Base-by-base conservation (phyloP, 2,113 vertebrate genomes). In the Argyrosomus japonicus region DNA sequence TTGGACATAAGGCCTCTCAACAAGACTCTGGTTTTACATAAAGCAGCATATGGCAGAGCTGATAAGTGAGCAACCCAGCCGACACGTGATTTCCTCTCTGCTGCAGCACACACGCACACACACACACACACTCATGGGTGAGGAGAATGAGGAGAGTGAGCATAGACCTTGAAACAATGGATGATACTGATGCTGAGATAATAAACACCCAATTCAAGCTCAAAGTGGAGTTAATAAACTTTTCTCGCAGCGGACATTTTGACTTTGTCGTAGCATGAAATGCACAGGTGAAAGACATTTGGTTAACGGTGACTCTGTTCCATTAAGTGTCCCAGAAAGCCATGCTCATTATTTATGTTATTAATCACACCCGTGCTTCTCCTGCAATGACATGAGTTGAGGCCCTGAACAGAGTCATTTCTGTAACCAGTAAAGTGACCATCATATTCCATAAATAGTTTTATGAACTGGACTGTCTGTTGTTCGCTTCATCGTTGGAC, bases 41-140 rank as follows among this genome's bases (percentile, higher is more conserved):
- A 81, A 83, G 57, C 76, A 92, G 62, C 90, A 90, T 90, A 92
- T 90, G 87, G 88, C 72, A 75, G 75, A 58, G 79, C 75, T 76
- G 83, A 84, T 78, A 89, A 74, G 43, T 70, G 79, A 77, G 64
- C 75, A 70, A 74, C 47, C 7, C 6, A 51, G 56, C 21, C 6
- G 36, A 79, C 86, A 87, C 57, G 23, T 77, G 86, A 87, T 75
- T 77, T 83, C 70, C 83, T 57, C 58, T 51, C 62, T 68, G 48
- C 64, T 64, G 56, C 57, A 65, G 13, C 2, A 29, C 51, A 40
- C 43, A 40, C 17, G 68, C 54, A 58, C 54, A 61, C 32, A 43
- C 57, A 70, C 48, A 64, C 27, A 65, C 53, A 75, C 54, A 71
- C 15, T 27, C 45, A 40, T 0, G 6, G 15, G 8, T 36, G 29